Evolutionary conservation across 2,113 vertebrate species (phyloP), one percentile per base, ranked within the genome.

Genomic region (Corythoichthys intestinalis): DNA sequence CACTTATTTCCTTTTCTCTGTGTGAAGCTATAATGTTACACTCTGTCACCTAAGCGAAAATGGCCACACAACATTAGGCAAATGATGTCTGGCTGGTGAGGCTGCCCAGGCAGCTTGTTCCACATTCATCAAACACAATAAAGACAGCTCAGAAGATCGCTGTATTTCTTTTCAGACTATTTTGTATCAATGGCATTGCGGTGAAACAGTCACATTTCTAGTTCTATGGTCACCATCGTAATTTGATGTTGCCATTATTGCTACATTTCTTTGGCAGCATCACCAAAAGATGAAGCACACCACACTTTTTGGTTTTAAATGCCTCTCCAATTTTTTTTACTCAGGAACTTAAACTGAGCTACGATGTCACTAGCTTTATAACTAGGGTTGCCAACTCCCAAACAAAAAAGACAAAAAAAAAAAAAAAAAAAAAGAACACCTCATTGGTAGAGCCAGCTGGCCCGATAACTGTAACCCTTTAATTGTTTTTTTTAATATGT

Each of bases 51-150:
- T 79, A 48, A 76, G 71, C 35, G 35, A 78, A 87, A 85, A 89
- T 89, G 81, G 83, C 88, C 85, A 88, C 90, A 90, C 88, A 87
- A 90, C 90, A 91, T 92, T 91, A 91, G 74, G 86, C 86, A 91
- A 89, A 90, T 87, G 75, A 83, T 87, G 88, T 91, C 85, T 85
- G 83, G 78, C 83, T 81, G 69, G 73, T 76, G 67, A 76, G 85
- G 79, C 59, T 77, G 88, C 84, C 86, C 88, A 38, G 75, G 82
- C 89, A 90, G 86, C 86, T 87, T 88, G 81, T 72, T 80, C 68
- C 39, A 49, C 88, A 89, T 90, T 86, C 69, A 86, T 91, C 91
- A 86, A 64, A 66, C 41, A 17, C 65, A 58, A 12, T 12, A 12
- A 37, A 58, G 34, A 58, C 13, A 37, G 12, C 12, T 58, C 35